These are phyloP conservation scores for Sarcophaga bullata DNA, from an alignment of 1,140 invertebrate species.

Conservation along the genomic window DNA sequence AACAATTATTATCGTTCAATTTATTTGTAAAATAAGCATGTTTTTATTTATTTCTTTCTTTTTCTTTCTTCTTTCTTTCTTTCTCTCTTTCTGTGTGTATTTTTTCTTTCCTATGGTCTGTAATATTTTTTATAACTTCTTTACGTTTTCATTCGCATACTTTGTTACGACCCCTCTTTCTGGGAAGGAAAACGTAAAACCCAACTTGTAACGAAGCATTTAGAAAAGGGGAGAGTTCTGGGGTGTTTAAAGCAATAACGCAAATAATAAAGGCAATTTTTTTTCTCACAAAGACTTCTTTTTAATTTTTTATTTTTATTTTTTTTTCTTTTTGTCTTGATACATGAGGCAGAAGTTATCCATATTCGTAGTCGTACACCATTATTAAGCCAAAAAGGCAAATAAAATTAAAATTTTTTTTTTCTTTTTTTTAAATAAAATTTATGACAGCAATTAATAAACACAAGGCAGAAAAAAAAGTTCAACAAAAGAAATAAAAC, in stretches of 20 bases:
- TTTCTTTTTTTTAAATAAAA: not conserved
- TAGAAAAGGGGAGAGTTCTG: not conserved
- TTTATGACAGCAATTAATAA: constrained; percentile 19
- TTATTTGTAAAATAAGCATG: constrained; percentile 15
- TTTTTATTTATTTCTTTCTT: not conserved
- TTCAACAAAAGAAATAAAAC: too few species aligned
- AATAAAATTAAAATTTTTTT: constrained; percentile 3
- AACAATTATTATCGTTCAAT: constrained; percentile 14
- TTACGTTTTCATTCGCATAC: too few species aligned
- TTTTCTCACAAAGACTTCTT: too few species aligned
- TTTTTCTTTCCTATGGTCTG: too few species aligned
- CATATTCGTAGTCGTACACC: not conserved
- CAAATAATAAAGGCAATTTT: constrained; percentile 18
- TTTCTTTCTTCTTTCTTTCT: not conserved
- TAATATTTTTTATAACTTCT: too few species aligned
- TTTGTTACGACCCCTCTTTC: too few species aligned
- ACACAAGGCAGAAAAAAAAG: not conserved
- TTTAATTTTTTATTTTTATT: too few species aligned
- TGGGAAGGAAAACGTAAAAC: too few species aligned
- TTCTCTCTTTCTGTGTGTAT: not conserved
- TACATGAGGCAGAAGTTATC: not conserved
- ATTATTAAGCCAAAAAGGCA: not conserved
- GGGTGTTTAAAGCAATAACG: not conserved
- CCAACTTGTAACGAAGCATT: too few species aligned
- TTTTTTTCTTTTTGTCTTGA: not conserved